Evolutionary conservation across 2,113 vertebrate genomes (phyloP).

Genomic region (Calonectris borealis): DNA sequence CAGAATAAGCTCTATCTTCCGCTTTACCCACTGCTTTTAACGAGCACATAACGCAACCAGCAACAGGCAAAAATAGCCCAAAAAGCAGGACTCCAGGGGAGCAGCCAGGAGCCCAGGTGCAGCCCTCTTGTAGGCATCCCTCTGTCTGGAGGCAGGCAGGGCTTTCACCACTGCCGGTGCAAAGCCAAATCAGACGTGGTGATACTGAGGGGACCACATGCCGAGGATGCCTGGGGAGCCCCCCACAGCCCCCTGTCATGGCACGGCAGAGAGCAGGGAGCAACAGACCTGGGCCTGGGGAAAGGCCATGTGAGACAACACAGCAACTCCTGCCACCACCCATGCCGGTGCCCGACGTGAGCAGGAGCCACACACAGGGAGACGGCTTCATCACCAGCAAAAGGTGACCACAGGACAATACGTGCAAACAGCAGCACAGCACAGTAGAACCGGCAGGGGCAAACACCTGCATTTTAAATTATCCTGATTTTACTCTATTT

Average conservation of each 20-base stretch:
- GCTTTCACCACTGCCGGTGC: fast-evolving
- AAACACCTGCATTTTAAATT: not conserved
- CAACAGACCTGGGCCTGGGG: not conserved
- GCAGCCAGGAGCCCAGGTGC: not conserved
- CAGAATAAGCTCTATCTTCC: not conserved
- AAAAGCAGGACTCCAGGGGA: not conserved
- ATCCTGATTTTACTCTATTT: not conserved
- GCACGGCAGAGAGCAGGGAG: not conserved
- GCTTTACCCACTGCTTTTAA: not conserved
- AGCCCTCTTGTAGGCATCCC: fast-evolving
- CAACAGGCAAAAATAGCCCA: not conserved
- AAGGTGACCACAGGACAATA: not conserved
- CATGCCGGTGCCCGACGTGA: fast-evolving
- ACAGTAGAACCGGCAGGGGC: not conserved
- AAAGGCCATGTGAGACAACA: not conserved
- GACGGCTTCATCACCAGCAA: not conserved
- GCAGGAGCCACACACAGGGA: not conserved
- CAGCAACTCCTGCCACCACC: not conserved
- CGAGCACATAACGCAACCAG: not conserved
- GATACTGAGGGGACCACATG: fast-evolving
- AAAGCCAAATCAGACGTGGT: fast-evolving
- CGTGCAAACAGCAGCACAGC: not conserved
- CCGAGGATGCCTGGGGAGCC: not conserved
- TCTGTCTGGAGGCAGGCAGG: not conserved
- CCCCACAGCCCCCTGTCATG: not conserved